Evolutionary conservation across 2,113 vertebrate genomes (phyloP).

Genomic region (Turdus rufiventris): DNA sequence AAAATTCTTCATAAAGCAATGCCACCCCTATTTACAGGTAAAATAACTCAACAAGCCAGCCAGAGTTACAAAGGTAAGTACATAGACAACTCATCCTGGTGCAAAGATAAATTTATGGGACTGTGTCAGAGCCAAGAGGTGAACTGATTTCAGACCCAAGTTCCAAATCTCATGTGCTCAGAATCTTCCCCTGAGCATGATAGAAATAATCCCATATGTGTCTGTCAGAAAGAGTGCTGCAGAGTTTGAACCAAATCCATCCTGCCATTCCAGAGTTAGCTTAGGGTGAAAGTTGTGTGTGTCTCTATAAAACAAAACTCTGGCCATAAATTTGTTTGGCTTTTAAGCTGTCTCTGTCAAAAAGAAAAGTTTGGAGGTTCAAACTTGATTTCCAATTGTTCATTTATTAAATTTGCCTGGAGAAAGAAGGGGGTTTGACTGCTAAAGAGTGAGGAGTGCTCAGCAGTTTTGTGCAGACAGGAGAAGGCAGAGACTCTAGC

Average conservation of each 20-base stretch:
- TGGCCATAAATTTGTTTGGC: background rate
- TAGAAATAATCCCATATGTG: background rate
- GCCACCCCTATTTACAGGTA: background rate
- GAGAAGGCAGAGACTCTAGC: background rate
- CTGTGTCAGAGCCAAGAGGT: background rate
- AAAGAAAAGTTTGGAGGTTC: background rate
- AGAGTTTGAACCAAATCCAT: slow-evolving; percentile 27
- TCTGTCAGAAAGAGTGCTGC: background rate
- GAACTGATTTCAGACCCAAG: background rate
- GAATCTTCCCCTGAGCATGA: background rate
- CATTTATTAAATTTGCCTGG: background rate
- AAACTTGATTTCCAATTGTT: background rate
- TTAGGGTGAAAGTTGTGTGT: background rate
- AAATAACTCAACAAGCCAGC: background rate
- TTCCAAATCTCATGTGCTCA: background rate
- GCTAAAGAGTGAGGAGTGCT: background rate
- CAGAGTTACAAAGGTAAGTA: background rate
- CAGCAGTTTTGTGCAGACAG: background rate
- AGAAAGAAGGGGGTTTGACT: background rate
- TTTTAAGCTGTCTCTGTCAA: background rate
- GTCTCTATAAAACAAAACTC: background rate
- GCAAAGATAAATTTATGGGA: background rate
- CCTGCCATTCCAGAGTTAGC: background rate
- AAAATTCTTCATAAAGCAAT: background rate
- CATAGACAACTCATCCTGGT: fast-evolving